phyloP scores from a whole-genome alignment of 2,797 vertebrate species.

The Halcyon chelicuti region DNA sequence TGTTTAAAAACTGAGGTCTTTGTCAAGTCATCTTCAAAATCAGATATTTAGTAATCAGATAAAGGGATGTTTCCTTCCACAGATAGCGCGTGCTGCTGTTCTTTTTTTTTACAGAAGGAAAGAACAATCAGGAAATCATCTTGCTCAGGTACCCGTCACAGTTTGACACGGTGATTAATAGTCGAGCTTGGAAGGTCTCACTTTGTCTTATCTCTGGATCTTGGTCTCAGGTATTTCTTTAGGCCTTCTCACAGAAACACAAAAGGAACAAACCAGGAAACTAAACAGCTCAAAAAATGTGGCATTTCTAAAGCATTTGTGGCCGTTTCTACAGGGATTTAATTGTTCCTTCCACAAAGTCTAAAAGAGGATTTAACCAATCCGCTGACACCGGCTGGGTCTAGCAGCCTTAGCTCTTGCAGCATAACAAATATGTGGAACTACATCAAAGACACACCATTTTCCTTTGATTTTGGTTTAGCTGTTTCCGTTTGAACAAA shows the following conservation, averaged over 20 bases:
- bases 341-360: constrained; percentile 20
- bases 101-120: not conserved
- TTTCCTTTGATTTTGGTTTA: constrained; percentile 41
- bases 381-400: not conserved
- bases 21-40: not conserved
- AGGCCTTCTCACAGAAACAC: not conserved
- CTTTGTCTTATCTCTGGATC: not conserved
- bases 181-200: not conserved
- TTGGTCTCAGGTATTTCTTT: not conserved
- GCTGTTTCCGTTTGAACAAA: constrained; percentile 2
- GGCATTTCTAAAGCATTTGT: not conserved
- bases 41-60: not conserved
- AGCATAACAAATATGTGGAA: constrained; percentile 23
- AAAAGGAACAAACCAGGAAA: not conserved
- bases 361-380: constrained; percentile 50
- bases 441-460: constrained; percentile 13
- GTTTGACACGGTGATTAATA: not conserved
- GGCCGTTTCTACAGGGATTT: not conserved
- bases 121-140: not conserved
- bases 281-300: not conserved
- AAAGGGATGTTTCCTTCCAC: rapidly evolving
- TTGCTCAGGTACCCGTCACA: not conserved
- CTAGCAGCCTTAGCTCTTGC: constrained; percentile 1
- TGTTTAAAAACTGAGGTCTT: not conserved
- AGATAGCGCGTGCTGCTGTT: rapidly evolving